These are phyloP conservation scores for Cyphotilapia sp. DNA, from an alignment of 2,113 vertebrate species.

Conservation along the genomic window DNA sequence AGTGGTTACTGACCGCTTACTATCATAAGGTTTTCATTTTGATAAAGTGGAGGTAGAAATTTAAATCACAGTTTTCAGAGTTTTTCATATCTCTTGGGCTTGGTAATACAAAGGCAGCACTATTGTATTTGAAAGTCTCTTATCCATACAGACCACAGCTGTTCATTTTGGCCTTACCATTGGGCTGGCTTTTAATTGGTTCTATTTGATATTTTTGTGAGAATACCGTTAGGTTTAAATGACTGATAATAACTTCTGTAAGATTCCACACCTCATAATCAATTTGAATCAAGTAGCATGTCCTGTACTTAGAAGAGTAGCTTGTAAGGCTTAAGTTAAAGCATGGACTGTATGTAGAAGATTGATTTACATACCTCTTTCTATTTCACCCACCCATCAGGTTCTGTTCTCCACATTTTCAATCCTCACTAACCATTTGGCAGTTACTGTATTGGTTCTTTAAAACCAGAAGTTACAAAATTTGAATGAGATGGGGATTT, in stretches of 20 bases:
- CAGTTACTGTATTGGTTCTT: background rate
- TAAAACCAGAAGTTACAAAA: background rate
- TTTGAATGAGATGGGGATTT: background rate
- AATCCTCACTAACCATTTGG: rapidly evolving
- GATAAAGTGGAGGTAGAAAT: background rate
- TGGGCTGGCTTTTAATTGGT: background rate
- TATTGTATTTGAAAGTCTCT: background rate
- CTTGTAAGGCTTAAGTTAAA: background rate
- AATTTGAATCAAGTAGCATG: background rate
- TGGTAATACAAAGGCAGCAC: background rate
- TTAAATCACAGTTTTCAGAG: background rate
- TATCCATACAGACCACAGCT: background rate
- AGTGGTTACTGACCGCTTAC: background rate
- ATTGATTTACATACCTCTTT: background rate
- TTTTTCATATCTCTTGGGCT: background rate
- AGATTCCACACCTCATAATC: background rate
- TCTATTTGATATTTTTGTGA: background rate
- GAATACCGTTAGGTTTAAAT: background rate
- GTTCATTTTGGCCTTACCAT: background rate
- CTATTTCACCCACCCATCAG: background rate
- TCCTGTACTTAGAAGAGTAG: background rate
- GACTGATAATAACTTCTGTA: background rate
- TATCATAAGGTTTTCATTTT: background rate
- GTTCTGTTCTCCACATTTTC: background rate
- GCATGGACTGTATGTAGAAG: background rate